These are phyloP conservation scores for Antennarius maculatus DNA, from an alignment of 2,797 vertebrate genomes.

Conservation along the genomic window DNA sequence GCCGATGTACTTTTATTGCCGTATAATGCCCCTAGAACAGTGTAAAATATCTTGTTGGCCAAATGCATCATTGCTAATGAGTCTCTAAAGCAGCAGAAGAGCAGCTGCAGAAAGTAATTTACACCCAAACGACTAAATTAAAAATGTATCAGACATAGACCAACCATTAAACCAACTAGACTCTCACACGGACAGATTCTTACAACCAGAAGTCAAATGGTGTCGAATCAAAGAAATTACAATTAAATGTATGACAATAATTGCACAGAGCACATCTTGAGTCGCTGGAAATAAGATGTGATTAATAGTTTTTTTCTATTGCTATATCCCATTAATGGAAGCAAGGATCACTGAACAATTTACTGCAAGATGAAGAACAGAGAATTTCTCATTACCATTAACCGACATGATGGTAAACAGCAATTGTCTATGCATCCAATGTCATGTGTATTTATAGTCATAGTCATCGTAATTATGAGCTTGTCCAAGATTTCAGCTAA, in stretches of 20 bases:
- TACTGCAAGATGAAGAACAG: conserved; percentile 3
- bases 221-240: conserved; percentile 50
- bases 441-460: neutral
- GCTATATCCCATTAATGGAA: conserved; percentile 12
- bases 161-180: conserved; percentile 67
- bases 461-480: neutral
- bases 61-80: conserved; percentile 75
- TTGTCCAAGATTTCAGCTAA: neutral
- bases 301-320: neutral
- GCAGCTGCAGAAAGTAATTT: conserved; percentile 77
- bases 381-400: neutral
- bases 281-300: conserved; percentile 21
- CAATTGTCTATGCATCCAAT: neutral
- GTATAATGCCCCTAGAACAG: conserved; percentile 60
- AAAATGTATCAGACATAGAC: conserved; percentile 74
- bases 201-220: conserved; percentile 64
- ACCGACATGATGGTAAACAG: neutral
- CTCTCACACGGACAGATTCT: conserved; percentile 59
- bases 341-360: neutral
- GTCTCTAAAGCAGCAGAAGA: conserved; percentile 60
- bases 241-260: conserved; percentile 54
- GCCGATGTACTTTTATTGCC: conserved; percentile 55
- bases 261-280: conserved; percentile 30
- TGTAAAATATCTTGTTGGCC: conserved; percentile 67
- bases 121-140: conserved; percentile 74